Conservation (phyloP, 92 coral and sea anemone species). For the Bergia puertoricense region DNA sequence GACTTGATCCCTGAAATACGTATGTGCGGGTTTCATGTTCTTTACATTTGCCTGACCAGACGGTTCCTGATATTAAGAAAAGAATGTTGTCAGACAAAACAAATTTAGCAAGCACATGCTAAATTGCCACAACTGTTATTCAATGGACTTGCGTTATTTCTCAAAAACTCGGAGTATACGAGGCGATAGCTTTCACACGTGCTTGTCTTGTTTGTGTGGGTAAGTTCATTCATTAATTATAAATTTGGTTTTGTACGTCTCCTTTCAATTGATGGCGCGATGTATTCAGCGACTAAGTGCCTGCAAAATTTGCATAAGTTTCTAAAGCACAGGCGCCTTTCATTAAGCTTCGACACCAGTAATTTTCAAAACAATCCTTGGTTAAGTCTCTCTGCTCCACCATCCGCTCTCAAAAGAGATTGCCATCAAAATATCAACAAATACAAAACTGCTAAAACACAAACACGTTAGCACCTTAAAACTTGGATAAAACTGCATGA, state of each 20-base stretch:
- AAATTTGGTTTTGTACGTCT: conserved; percentile 68
- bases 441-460: conserved; percentile 29
- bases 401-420: conserved; percentile 30
- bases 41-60: conserved; percentile 58
- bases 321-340: conserved; percentile 55
- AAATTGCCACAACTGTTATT: neutral
- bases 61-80: conserved; percentile 36
- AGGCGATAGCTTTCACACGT: conserved; percentile 40
- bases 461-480: conserved; percentile 37
- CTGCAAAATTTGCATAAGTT: conserved; percentile 72
- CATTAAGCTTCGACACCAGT: conserved; percentile 60
- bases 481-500: conserved; percentile 27
- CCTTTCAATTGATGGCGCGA: conserved; percentile 35
- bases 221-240: conserved; percentile 82
- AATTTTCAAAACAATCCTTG: conserved; percentile 49
- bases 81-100: conserved; percentile 34
- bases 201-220: conserved; percentile 40
- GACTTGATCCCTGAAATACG: conserved; percentile 93
- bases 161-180: neutral
- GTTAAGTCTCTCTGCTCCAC: conserved; percentile 41
- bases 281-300: conserved; percentile 38
- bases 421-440: conserved; percentile 35
- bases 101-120: conserved; percentile 43
- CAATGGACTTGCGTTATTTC: neutral
- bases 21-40: conserved; percentile 95